phyloP scores from a whole-genome alignment of 2,113 vertebrate species.

The Proterorhinus semilunaris region DNA sequence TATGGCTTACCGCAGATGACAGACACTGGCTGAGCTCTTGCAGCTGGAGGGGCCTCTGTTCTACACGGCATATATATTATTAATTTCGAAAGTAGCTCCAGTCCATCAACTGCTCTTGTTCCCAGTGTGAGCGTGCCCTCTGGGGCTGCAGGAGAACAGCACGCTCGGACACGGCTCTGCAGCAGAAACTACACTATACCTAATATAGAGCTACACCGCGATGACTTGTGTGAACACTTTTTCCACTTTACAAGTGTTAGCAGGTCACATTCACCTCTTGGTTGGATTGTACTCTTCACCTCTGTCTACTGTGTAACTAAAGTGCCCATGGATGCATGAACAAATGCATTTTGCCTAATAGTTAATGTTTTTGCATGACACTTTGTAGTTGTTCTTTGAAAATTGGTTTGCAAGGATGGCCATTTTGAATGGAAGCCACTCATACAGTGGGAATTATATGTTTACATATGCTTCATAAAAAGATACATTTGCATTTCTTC shows the following conservation, averaged over 20 bases:
- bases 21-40: not conserved
- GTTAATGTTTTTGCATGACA: too few species aligned
- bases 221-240: not conserved
- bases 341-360: not conserved
- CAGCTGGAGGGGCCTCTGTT: not conserved
- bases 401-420: too few species aligned
- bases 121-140: constrained; percentile 4
- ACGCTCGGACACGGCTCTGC: not conserved
- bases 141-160: constrained; percentile 11
- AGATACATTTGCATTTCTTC: too few species aligned
- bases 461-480: too few species aligned
- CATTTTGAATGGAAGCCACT: too few species aligned
- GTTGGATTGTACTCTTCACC: too few species aligned
- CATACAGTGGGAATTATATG: too few species aligned
- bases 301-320: not conserved
- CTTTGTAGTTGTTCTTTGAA: too few species aligned
- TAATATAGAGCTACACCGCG: not conserved
- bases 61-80: constrained; percentile 36
- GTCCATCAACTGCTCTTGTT: constrained; percentile 19
- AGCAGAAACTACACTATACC: not conserved
- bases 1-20: constrained; percentile 10
- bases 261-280: not conserved
- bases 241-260: not conserved
- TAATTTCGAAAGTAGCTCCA: constrained; percentile 32
- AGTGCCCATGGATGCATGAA: not conserved